Percentiles rank a stretch among this genome's conserved stretches.
These are phyloP conservation scores for Thripadectes ignobilis DNA, from an alignment of 2,797 vertebrate genomes.

Conservation along the genomic window DNA sequence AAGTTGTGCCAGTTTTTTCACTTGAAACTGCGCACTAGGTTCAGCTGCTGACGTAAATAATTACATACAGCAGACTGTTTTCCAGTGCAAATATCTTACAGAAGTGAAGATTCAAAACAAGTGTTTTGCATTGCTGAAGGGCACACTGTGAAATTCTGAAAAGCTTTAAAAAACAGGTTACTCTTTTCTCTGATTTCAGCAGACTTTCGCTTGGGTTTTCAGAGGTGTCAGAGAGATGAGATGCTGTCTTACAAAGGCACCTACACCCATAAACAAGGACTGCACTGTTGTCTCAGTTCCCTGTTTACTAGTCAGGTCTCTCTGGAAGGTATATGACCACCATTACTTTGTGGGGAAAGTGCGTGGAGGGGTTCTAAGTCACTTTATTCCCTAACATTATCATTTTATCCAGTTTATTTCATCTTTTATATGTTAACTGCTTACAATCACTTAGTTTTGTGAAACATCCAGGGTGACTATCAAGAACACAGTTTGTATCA, in stretches of 20 bases:
- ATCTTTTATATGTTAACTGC: neutral
- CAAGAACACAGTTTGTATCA: neutral
- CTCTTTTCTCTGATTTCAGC: neutral
- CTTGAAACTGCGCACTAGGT: neutral
- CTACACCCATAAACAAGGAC: neutral
- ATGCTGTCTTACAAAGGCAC: neutral
- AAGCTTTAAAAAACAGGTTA: neutral
- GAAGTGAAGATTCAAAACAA: neutral
- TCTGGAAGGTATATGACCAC: neutral
- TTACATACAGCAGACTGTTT: neutral
- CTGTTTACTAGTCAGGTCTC: neutral
- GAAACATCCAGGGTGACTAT: neutral
- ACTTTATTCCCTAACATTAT: neutral
- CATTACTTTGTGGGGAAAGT: neutral
- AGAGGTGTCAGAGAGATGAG: neutral
- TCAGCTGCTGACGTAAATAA: neutral
- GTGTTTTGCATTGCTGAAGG: neutral
- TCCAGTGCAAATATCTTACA: neutral
- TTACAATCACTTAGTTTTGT: neutral
- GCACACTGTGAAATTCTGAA: neutral
- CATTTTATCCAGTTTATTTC: neutral
- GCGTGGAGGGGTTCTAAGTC: neutral
- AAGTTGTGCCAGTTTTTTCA: neutral
- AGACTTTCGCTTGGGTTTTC: neutral
- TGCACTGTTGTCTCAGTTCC: neutral